Conservation (phyloP, 2,888 invertebrate species). For the Syritta pipiens region DNA sequence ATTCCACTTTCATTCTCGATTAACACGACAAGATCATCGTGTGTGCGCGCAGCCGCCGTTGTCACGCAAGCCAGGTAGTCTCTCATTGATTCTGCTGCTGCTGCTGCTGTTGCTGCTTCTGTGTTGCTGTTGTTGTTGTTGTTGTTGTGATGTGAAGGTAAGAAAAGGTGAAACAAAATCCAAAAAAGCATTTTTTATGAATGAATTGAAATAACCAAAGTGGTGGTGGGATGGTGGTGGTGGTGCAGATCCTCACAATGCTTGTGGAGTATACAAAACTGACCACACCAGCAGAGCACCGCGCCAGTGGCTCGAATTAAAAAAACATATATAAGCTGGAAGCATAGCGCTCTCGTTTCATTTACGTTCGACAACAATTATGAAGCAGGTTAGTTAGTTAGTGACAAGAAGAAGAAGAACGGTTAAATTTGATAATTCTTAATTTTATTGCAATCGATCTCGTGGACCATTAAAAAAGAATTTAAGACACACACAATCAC, state of each 20-base stretch:
- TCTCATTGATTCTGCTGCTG: too few relatives aligned
- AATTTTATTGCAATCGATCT: constrained; percentile 34
- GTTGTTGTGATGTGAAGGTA: constrained; percentile 23
- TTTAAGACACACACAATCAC: too few relatives aligned
- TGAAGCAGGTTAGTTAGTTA: constrained; percentile 65
- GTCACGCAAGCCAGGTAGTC: constrained; percentile 24
- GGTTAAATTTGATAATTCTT: constrained; percentile 29
- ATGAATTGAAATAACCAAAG: constrained; percentile 48
- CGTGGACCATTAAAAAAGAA: constrained; percentile 5
- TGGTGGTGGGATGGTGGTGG: constrained; percentile 23
- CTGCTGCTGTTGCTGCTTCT: too few relatives aligned
- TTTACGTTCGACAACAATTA: constrained; percentile 62
- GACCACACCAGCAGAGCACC: not conserved
- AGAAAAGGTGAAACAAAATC: constrained; percentile 33
- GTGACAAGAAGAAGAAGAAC: constrained; percentile 30
- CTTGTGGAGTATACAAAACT: constrained; percentile 36
- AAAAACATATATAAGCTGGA: constrained; percentile 61
- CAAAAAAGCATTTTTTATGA: constrained; percentile 50
- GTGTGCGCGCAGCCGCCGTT: too few relatives aligned
- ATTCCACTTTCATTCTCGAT: constrained; percentile 47
- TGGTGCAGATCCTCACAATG: constrained; percentile 39
- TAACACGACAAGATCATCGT: not conserved
- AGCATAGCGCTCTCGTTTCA: constrained; percentile 65
- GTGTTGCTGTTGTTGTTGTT: not conserved
- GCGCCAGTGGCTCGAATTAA: constrained; percentile 31